Conservation (phyloP, 2,888 invertebrate species). For the Magallana nippona region DNA sequence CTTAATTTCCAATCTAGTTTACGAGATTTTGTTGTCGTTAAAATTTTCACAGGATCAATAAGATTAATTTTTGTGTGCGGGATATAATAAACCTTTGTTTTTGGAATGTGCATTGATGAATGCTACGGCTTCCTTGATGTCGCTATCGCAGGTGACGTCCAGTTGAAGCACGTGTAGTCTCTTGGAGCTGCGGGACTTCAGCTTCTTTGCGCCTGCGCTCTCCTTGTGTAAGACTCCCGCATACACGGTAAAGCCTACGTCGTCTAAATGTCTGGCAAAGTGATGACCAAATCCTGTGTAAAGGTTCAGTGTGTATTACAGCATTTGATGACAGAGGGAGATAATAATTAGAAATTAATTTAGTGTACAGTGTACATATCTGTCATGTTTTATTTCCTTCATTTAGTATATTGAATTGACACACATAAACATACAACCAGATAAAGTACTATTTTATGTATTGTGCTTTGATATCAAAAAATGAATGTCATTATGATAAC, state of each 20-base stretch:
- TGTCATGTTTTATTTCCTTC: too few species aligned
- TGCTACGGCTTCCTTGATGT: slow-evolving; percentile 53
- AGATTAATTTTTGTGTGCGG: too few species aligned
- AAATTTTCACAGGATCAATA: too few species aligned
- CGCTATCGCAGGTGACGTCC: slow-evolving; percentile 61
- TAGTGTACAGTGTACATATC: too few species aligned
- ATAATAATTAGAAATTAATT: neutral
- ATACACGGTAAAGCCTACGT: slow-evolving; percentile 61
- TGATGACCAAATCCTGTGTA: slow-evolving; percentile 61
- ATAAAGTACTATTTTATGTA: too few species aligned
- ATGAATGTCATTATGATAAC: too few species aligned
- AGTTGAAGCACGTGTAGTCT: slow-evolving; percentile 57
- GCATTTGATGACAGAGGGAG: neutral
- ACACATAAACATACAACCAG: too few species aligned
- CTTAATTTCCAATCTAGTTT: too few species aligned
- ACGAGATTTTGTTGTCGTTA: too few species aligned
- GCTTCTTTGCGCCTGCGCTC: slow-evolving; percentile 52
- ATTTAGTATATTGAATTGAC: too few species aligned
- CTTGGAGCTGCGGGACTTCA: slow-evolving; percentile 53
- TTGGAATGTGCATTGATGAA: slow-evolving; percentile 42
- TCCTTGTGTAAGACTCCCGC: slow-evolving; percentile 60
- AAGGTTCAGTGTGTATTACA: too few species aligned
- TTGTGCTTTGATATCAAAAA: too few species aligned
- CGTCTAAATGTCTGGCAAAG: slow-evolving; percentile 56
- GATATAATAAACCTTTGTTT: neutral